Evolutionary conservation across 2,797 vertebrate species (phyloP).

Genomic region (Pipistrellus pygmaeus): DNA sequence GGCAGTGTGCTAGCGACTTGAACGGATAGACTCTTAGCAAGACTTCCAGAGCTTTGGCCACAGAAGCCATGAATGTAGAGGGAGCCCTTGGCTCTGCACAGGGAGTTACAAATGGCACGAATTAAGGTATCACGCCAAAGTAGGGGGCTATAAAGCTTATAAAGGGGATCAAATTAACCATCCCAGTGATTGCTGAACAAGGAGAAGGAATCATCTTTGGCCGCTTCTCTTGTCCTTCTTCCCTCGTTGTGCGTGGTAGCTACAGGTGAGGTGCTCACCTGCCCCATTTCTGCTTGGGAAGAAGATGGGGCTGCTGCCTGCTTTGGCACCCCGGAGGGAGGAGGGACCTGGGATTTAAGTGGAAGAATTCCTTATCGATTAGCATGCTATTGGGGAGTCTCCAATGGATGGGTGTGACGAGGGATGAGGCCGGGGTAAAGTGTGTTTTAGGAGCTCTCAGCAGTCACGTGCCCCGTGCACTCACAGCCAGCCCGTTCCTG

Average conservation of each 20-base stretch:
- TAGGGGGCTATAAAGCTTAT: not conserved
- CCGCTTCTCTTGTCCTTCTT: not conserved
- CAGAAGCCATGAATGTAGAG: slow-evolving; percentile 9
- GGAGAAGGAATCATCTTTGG: not conserved
- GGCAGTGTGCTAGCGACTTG: not conserved
- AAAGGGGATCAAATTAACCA: not conserved
- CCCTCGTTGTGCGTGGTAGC: not conserved
- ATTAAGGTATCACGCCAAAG: not conserved
- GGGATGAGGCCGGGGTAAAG: too few species aligned
- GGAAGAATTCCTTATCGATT: not conserved
- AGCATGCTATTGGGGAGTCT: not conserved
- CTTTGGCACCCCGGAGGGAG: not conserved
- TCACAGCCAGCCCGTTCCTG: not conserved
- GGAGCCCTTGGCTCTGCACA: not conserved
- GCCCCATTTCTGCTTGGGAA: not conserved
- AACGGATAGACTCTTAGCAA: not conserved
- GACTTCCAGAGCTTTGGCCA: slow-evolving; percentile 3
- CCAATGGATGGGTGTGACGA: not conserved
- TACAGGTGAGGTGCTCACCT: not conserved
- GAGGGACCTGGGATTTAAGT: not conserved
- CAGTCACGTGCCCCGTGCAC: not conserved
- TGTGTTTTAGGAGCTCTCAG: not conserved
- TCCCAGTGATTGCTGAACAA: not conserved
- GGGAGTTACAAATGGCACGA: not conserved
- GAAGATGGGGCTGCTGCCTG: not conserved